phyloP scores from a whole-genome alignment of 2,797 vertebrate genomes.

The Danio albolineatus region DNA sequence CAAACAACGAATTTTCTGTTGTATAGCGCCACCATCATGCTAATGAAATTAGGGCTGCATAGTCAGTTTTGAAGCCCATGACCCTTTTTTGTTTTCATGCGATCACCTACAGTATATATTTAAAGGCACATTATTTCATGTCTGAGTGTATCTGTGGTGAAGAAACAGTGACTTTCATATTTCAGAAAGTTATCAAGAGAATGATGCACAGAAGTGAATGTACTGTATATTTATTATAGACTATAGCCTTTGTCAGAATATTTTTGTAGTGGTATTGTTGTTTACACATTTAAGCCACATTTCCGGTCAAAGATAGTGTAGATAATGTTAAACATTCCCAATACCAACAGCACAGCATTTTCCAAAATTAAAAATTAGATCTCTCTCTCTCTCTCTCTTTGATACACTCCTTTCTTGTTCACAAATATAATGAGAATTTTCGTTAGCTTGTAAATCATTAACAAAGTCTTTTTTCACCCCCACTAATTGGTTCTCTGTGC shows the following conservation, averaged over 20 bases:
- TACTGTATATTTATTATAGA: conserved; percentile 25
- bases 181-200: conserved; percentile 28
- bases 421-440: no score
- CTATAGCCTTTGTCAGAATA: not conserved
- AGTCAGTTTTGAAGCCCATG: conserved; percentile 72
- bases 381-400: no score
- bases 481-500: no score
- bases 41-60: conserved; percentile 90
- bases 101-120: conserved; percentile 61
- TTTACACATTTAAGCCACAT: no score
- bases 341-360: no score
- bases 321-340: no score
- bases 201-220: conserved; percentile 21
- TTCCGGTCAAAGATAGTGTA: no score
- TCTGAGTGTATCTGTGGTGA: conserved; percentile 20
- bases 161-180: conserved; percentile 26
- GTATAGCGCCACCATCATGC: conserved; percentile 78
- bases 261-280: conserved; percentile 5
- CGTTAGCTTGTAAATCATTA: no score
- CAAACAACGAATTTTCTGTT: conserved; percentile 73
- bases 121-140: not conserved
- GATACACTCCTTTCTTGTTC: no score
- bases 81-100: conserved; percentile 54
- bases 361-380: no score
- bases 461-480: no score